These are phyloP conservation scores for Thysanoteuthis rhombus DNA, from an alignment of 2,888 invertebrate species.

Conservation along the genomic window DNA sequence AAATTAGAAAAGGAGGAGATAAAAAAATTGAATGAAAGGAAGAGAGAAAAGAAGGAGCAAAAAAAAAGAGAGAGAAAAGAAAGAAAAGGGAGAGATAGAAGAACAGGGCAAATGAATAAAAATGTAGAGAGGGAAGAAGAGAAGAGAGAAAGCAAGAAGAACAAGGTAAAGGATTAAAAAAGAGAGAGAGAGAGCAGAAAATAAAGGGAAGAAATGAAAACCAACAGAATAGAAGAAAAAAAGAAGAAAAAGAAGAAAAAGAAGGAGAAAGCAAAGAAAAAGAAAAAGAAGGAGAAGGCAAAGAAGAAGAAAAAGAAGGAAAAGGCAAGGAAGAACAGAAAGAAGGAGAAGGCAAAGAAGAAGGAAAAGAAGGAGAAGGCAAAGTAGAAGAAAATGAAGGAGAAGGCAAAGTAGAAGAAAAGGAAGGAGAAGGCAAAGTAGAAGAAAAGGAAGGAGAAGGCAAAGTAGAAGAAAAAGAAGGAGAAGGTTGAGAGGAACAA, in stretches of 20 bases:
- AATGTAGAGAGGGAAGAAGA: neutral
- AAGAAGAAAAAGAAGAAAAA: constrained; percentile 26
- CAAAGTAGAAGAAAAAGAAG: neutral
- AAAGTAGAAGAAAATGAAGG: neutral
- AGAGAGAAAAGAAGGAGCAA: neutral
- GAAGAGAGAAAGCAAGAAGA: too few species aligned
- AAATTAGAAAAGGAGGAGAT: neutral
- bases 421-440: neutral
- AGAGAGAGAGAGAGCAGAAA: neutral
- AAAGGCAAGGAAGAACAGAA: constrained; percentile 31
- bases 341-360: neutral
- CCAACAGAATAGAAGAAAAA: constrained; percentile 28
- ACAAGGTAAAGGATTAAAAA: neutral
- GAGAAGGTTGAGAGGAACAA: neutral
- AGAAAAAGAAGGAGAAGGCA: constrained; percentile 21
- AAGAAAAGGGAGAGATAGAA: constrained; percentile 17
- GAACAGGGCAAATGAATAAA: neutral
- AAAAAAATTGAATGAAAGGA: too few species aligned
- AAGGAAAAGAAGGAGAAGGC: neutral
- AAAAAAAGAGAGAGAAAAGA: constrained; percentile 33
- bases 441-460: constrained; percentile 17
- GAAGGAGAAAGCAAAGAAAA: neutral
- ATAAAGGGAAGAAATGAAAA: neutral
- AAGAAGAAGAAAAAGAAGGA: constrained; percentile 28
- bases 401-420: neutral